Evolutionary conservation across 35 echinoderm and acorn worm genomes (phyloP).

Genomic region (Holothuria glaberrima): DNA sequence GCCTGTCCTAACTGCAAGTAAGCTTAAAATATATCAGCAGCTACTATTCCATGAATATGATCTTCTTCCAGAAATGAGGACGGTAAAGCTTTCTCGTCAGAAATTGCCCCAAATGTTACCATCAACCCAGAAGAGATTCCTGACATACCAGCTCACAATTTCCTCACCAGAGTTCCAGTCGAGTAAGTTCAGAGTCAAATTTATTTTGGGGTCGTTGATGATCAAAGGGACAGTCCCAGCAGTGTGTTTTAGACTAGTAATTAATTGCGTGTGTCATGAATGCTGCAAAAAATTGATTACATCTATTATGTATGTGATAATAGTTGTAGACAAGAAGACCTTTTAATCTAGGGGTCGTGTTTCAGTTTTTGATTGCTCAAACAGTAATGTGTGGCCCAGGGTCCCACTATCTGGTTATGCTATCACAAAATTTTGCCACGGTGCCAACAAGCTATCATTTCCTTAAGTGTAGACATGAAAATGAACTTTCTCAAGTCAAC

Average conservation of each 20-base stretch:
- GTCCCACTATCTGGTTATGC: background rate
- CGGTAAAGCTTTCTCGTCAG: conserved; percentile 61
- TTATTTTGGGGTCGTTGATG: background rate
- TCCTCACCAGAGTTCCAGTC: conserved; percentile 70
- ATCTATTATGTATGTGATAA: background rate
- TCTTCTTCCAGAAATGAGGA: conserved; percentile 33
- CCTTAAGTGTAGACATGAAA: too few relatives aligned
- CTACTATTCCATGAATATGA: background rate
- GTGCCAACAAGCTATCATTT: too few relatives aligned
- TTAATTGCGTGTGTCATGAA: background rate
- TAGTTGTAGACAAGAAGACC: background rate
- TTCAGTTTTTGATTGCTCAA: background rate
- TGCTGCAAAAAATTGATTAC: background rate
- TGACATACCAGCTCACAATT: conserved; percentile 83
- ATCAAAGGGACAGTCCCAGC: background rate
- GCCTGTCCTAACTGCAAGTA: too few relatives aligned
- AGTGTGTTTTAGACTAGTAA: too few relatives aligned
- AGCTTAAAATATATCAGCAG: too few relatives aligned
- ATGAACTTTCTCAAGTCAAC: too few relatives aligned
- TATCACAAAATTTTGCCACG: too few relatives aligned
- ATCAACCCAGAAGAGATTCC: conserved; percentile 97
- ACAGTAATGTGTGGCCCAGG: background rate
- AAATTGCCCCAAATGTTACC: conserved; percentile 70
- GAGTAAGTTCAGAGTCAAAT: conserved; percentile 29
- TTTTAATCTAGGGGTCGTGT: background rate